Conservation (phyloP, 2,888 invertebrate species). For the Beris chalybata region DNA sequence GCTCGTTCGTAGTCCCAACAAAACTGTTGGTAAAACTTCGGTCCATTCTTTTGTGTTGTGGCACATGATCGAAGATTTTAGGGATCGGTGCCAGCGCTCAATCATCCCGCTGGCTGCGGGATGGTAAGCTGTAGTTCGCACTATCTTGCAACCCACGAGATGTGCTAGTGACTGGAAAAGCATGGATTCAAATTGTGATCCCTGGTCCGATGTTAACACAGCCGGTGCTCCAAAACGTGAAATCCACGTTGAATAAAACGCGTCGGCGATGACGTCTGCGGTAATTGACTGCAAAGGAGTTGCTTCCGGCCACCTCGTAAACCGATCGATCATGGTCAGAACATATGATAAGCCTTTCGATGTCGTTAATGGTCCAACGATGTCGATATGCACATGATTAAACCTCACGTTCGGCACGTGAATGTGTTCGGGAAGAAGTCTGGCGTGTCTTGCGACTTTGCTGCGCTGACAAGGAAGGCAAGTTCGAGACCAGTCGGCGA, state of each 20-base stretch:
- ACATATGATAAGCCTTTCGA: slow-evolving; percentile 45
- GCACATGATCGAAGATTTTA: slow-evolving; percentile 43
- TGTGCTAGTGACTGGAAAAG: slow-evolving; percentile 45
- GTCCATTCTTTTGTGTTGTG: background rate
- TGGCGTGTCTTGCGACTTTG: slow-evolving; percentile 7
- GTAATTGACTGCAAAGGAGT: slow-evolving; percentile 41
- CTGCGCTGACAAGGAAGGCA: slow-evolving; percentile 14
- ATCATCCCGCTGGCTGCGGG: slow-evolving; percentile 52
- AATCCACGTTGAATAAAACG: slow-evolving; percentile 51
- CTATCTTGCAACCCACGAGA: slow-evolving; percentile 44
- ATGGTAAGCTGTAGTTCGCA: slow-evolving; percentile 48
- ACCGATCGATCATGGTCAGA: slow-evolving; percentile 45
- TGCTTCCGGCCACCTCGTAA: slow-evolving; percentile 43
- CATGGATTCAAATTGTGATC: slow-evolving; percentile 49
- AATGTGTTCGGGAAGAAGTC: background rate
- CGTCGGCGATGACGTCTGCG: slow-evolving; percentile 44
- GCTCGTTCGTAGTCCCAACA: slow-evolving; percentile 4
- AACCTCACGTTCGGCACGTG: slow-evolving; percentile 37
- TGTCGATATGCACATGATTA: slow-evolving; percentile 52
- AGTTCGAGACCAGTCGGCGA: background rate
- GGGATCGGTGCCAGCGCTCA: slow-evolving; percentile 51
- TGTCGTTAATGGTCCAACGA: slow-evolving; percentile 52
- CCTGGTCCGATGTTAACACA: slow-evolving; percentile 51
- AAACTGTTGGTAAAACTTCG: slow-evolving; percentile 3
- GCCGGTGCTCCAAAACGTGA: slow-evolving; percentile 52